A percentile compares a stretch with the other conserved stretches of the same genome.
Conservation (phyloP, 1,140 invertebrate genomes). For the Drosophila eugracilis region DNA sequence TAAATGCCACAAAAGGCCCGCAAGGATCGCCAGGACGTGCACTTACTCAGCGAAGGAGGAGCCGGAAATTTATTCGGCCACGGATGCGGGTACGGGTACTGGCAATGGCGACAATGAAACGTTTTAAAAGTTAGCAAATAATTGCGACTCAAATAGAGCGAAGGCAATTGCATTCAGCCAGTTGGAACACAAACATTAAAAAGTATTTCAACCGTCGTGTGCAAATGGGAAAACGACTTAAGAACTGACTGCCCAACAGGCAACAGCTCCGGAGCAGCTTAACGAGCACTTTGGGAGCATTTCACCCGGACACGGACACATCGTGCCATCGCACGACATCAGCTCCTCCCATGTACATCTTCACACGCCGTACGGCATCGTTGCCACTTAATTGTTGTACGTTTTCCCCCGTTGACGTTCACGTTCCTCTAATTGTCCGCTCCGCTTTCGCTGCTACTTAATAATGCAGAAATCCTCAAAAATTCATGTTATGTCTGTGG, state of each 20-base stretch:
- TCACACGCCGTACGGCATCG: conserved; percentile 30
- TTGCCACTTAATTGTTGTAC: conserved; percentile 70
- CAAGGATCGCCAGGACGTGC: conserved; percentile 28
- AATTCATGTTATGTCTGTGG: conserved; percentile 65
- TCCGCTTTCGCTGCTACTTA: conserved; percentile 65
- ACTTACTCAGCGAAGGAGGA: not conserved
- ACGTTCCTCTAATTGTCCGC: conserved; percentile 62
- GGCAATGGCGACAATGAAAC: conserved; percentile 59
- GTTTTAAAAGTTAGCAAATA: conserved; percentile 62
- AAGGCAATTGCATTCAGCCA: conserved; percentile 26
- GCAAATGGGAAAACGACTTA: conserved; percentile 45
- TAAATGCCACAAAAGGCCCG: conserved; percentile 60
- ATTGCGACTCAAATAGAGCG: conserved; percentile 39
- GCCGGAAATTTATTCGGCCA: conserved; percentile 9
- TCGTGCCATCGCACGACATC: conserved; percentile 1
- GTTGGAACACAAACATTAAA: conserved; percentile 42
- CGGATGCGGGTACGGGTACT: no score
- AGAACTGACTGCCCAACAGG: conserved; percentile 23
- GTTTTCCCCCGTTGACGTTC: conserved; percentile 57
- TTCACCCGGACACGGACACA: conserved; percentile 16
- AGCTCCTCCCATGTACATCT: not conserved
- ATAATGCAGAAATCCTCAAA: conserved; percentile 72
- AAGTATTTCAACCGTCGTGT: conserved; percentile 63
- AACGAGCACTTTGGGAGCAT: conserved; percentile 69
- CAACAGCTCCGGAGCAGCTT: conserved; percentile 27